phyloP scores from a whole-genome alignment of 2,888 invertebrate species.

The Harpagoxenus sublaevis region DNA sequence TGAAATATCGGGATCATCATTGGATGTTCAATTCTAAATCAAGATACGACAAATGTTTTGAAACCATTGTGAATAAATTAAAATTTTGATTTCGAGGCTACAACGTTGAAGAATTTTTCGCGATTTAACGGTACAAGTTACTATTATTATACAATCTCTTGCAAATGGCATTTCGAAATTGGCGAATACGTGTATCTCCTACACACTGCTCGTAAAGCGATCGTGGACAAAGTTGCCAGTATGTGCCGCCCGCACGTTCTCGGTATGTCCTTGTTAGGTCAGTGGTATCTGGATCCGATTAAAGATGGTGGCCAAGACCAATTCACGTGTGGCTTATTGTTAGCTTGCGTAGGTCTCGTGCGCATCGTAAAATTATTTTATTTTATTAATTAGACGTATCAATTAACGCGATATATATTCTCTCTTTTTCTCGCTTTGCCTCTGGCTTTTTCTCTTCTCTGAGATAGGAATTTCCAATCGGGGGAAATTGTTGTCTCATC shows the following conservation, averaged over 20 bases:
- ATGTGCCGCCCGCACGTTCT: constrained; percentile 37
- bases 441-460: background rate
- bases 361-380: constrained; percentile 13
- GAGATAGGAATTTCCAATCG: background rate
- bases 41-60: background rate
- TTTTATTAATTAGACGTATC: background rate
- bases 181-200: background rate
- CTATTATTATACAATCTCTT: background rate
- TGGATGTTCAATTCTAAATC: constrained; percentile 19
- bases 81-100: background rate
- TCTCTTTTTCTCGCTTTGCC: background rate
- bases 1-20: constrained; percentile 10
- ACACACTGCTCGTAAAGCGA: constrained; percentile 19
- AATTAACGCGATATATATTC: background rate
- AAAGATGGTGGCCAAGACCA: constrained; percentile 61
- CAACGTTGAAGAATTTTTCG: background rate
- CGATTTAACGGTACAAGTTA: background rate
- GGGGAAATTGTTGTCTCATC: background rate
- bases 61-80: background rate
- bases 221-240: constrained; percentile 6
- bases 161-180: constrained; percentile 30
- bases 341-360: background rate
- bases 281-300: constrained; percentile 67
- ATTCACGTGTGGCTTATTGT: constrained; percentile 48
- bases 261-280: constrained; percentile 61